Evolutionary conservation across 1,140 invertebrate genomes (phyloP).

Genomic region (Drosophila sechellia): DNA sequence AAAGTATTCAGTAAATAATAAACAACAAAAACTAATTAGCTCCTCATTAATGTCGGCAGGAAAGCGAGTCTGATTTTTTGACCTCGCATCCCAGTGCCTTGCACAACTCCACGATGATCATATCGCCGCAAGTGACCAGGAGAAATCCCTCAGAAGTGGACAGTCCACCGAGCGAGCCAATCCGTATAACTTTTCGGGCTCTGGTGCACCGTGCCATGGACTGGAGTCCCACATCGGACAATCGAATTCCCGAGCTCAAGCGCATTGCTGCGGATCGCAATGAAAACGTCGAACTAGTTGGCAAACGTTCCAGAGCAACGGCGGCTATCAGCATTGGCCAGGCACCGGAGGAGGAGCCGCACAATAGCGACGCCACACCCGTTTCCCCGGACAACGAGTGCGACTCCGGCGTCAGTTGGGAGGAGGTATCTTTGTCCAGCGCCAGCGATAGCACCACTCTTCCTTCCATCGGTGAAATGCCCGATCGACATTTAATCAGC

Average conservation of each 20-base stretch:
- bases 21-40: too few species aligned
- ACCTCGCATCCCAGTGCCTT: background rate
- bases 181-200: constrained; percentile 38
- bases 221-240: constrained; percentile 50
- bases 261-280: background rate
- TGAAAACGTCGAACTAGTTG: background rate
- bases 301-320: constrained; percentile 16
- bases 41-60: constrained; percentile 14
- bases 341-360: background rate
- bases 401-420: constrained; percentile 56
- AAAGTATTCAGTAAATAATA: too few species aligned
- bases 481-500: constrained; percentile 62
- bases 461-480: constrained; percentile 61
- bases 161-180: constrained; percentile 35
- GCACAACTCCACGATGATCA: constrained; percentile 62
- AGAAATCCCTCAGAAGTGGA: constrained; percentile 8
- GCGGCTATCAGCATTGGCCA: background rate
- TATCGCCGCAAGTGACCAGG: background rate
- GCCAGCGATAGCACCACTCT: constrained; percentile 17
- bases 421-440: constrained; percentile 45
- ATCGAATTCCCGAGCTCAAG: background rate
- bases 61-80: constrained; percentile 49
- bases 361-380: constrained; percentile 37
- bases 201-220: constrained; percentile 60
- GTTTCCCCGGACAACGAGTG: constrained; percentile 5